Percentiles rank a stretch among this genome's conserved stretches.
These are phyloP conservation scores for Drepanosiphum platanoidis DNA, from an alignment of 2,888 invertebrate species.

Conservation along the genomic window DNA sequence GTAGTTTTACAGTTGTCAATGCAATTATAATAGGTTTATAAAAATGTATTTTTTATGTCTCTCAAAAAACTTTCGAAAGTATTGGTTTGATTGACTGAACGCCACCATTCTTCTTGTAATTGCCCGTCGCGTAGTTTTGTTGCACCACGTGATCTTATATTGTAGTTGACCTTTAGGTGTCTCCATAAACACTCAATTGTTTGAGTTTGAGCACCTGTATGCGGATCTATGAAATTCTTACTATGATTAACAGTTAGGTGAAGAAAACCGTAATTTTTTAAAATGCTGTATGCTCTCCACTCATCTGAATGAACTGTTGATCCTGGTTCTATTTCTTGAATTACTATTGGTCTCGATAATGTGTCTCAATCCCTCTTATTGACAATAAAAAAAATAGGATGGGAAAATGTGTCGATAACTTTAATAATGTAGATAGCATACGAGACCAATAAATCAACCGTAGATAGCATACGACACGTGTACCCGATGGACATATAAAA, in stretches of 20 bases:
- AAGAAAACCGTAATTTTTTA: background rate
- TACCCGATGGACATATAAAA: too few species aligned
- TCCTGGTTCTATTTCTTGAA: background rate
- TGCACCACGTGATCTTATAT: constrained; percentile 16
- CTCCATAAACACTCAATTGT: constrained; percentile 13
- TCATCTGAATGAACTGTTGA: background rate
- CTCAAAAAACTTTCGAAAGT: too few species aligned
- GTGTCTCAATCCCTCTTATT: background rate
- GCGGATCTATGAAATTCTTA: background rate
- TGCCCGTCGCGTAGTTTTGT: background rate
- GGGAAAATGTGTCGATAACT: too few species aligned
- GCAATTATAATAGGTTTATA: too few species aligned
- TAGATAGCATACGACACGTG: too few species aligned
- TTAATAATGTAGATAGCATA: too few species aligned
- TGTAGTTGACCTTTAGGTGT: background rate
- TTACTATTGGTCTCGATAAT: constrained; percentile 3
- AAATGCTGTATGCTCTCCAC: constrained; percentile 14
- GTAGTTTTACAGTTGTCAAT: too few species aligned
- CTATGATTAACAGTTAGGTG: background rate
- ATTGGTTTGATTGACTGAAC: too few species aligned
- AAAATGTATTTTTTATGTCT: too few species aligned
- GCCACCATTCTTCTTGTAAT: constrained; percentile 18
- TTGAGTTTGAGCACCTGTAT: constrained; percentile 27
- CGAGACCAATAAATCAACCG: too few species aligned
- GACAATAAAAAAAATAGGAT: too few species aligned